Conservation (phyloP, 2,888 invertebrate species). For the Coleophora flavipennella region DNA sequence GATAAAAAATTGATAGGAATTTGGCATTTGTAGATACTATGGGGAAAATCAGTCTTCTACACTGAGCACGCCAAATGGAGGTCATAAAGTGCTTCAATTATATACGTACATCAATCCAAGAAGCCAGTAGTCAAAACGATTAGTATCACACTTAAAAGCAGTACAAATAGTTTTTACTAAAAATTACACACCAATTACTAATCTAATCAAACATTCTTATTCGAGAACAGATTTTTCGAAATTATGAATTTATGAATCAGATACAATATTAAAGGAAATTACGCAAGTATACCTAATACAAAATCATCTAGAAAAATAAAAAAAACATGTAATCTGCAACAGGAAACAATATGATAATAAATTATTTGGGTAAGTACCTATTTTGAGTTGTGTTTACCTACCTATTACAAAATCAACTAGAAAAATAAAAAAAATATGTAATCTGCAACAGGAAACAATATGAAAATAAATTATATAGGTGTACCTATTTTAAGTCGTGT, state of each 20-base stretch:
- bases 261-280: too few species aligned
- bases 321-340: conserved; percentile 1
- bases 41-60: conserved; percentile 65
- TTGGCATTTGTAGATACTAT: conserved; percentile 34
- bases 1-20: conserved; percentile 28
- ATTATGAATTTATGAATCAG: too few species aligned
- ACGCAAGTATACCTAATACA: too few species aligned
- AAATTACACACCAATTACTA: too few species aligned
- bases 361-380: conserved; percentile 8
- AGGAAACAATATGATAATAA: conserved; percentile 5
- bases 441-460: conserved; percentile 2
- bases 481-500: conserved; percentile 2
- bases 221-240: background rate
- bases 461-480: conserved; percentile 9
- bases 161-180: too few species aligned
- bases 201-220: background rate
- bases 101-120: too few species aligned
- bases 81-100: too few species aligned
- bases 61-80: conserved; percentile 42
- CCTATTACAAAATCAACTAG: too few species aligned
- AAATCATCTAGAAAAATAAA: background rate
- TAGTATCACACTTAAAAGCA: too few species aligned
- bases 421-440: conserved; percentile 1
- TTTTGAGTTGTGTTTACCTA: background rate
- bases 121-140: too few species aligned